Conservation (phyloP, 30 jellyfish, hydroid and myxozoan genomes). For the Aurelia aurita complex sp. Pacific region DNA sequence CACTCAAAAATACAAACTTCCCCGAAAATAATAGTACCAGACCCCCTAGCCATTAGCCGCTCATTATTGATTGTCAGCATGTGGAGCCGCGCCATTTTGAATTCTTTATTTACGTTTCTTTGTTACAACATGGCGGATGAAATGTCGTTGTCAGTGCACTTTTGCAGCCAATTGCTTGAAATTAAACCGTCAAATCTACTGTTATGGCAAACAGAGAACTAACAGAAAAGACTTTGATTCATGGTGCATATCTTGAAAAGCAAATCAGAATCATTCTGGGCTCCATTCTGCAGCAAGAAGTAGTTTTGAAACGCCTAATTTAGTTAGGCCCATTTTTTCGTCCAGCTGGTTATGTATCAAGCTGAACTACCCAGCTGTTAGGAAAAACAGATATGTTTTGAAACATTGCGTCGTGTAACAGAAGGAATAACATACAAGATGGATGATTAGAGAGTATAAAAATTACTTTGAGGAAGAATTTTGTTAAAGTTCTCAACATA, state of each 20-base stretch:
- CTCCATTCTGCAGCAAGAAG: neutral
- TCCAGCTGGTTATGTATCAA: too few relatives aligned
- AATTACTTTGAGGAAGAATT: neutral
- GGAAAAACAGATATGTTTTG: too few relatives aligned
- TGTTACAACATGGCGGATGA: conserved; percentile 46
- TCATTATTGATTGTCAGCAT: conserved; percentile 23
- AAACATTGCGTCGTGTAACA: too few relatives aligned
- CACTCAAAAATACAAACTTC: neutral
- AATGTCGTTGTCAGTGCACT: too few relatives aligned
- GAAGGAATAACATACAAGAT: neutral
- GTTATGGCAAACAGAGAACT: too few relatives aligned
- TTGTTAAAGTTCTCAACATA: neutral
- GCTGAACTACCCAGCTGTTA: too few relatives aligned
- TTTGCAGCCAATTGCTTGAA: too few relatives aligned
- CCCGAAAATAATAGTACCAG: neutral
- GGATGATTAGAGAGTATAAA: neutral
- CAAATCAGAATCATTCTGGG: neutral
- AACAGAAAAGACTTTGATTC: too few relatives aligned
- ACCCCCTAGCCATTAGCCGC: neutral
- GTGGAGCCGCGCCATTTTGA: conserved; percentile 64
- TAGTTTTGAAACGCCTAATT: too few relatives aligned
- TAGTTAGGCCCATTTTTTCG: too few relatives aligned
- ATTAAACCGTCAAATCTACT: too few relatives aligned
- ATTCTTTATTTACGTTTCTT: conserved; percentile 44
- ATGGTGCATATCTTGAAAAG: neutral